These are phyloP conservation scores for Xestobium rufovillosum DNA, from an alignment of 2,888 invertebrate species.

Conservation along the genomic window DNA sequence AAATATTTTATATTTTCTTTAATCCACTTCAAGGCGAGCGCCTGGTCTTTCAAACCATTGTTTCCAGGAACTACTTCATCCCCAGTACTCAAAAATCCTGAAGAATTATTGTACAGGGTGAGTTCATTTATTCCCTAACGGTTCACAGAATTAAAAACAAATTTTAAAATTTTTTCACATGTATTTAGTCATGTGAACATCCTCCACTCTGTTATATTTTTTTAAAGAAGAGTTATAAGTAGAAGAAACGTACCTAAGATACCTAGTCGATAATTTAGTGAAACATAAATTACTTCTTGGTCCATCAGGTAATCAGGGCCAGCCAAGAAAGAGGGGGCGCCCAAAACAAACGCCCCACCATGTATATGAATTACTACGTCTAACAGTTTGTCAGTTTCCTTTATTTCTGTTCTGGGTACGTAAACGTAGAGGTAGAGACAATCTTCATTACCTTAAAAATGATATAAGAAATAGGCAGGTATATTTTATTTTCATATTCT, in stretches of 20 bases:
- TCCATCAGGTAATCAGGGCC: slow-evolving; percentile 41
- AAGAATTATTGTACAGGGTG: slow-evolving; percentile 9
- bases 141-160: too few relatives aligned
- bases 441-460: slow-evolving; percentile 54
- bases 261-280: slow-evolving; percentile 35
- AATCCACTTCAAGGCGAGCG: slow-evolving; percentile 36
- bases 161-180: too few relatives aligned
- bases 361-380: slow-evolving; percentile 45
- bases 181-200: too few relatives aligned
- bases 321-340: slow-evolving; percentile 41
- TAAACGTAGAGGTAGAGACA: slow-evolving; percentile 58
- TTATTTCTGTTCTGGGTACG: slow-evolving; percentile 47
- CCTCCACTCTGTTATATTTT: not conserved
- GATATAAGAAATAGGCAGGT: too few relatives aligned
- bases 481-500: too few relatives aligned
- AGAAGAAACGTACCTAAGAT: slow-evolving; percentile 28
- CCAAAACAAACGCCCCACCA: slow-evolving; percentile 44
- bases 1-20: slow-evolving; percentile 36
- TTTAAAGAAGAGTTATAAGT: not conserved
- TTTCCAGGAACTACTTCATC: slow-evolving; percentile 38
- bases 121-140: too few relatives aligned
- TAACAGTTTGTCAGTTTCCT: slow-evolving; percentile 34
- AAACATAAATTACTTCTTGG: slow-evolving; percentile 35
- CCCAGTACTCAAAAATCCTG: slow-evolving; percentile 39
- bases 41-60: slow-evolving; percentile 39